phyloP scores from a whole-genome alignment of 2,888 invertebrate genomes.

The Xestobium rufovillosum region DNA sequence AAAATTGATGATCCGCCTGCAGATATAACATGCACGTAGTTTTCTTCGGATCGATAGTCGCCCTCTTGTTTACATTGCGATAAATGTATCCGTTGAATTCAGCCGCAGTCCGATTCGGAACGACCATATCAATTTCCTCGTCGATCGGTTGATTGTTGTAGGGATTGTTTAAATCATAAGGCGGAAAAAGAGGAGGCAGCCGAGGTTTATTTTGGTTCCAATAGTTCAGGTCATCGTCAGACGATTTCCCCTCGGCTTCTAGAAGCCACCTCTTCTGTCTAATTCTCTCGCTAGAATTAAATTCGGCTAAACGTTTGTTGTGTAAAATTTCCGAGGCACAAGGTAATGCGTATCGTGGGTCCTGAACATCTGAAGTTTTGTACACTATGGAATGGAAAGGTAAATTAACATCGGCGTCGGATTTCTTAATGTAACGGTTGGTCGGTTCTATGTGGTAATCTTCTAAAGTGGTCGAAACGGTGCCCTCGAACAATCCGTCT shows the following conservation, averaged over 20 bases:
- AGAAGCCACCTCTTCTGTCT: conserved; percentile 60
- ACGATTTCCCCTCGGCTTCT: conserved; percentile 50
- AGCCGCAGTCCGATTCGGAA: conserved; percentile 30
- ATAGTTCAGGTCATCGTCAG: conserved; percentile 44
- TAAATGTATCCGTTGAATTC: conserved; percentile 46
- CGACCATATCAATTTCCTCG: conserved; percentile 36
- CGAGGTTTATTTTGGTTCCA: conserved; percentile 44
- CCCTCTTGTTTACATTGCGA: conserved; percentile 57
- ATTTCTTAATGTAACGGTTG: conserved; percentile 60
- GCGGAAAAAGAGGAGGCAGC: conserved; percentile 29
- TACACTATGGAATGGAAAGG: conserved; percentile 79
- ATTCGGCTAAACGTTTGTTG: conserved; percentile 19
- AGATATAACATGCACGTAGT: conserved; percentile 92
- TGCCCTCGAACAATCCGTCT: conserved; percentile 85
- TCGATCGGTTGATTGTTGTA: conserved; percentile 35
- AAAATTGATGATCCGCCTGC: conserved; percentile 95
- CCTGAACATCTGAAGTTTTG: conserved; percentile 67
- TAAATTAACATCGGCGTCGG: conserved; percentile 42
- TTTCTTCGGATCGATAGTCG: conserved; percentile 74
- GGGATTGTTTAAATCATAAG: conserved; percentile 37
- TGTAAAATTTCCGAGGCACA: conserved; percentile 38
- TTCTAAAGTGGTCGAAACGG: conserved; percentile 67
- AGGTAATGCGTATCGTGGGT: conserved; percentile 37
- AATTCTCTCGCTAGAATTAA: conserved; percentile 31
- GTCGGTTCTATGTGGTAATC: conserved; percentile 82